phyloP scores from a whole-genome alignment of 2,113 vertebrate species.

The Mola mola region DNA sequence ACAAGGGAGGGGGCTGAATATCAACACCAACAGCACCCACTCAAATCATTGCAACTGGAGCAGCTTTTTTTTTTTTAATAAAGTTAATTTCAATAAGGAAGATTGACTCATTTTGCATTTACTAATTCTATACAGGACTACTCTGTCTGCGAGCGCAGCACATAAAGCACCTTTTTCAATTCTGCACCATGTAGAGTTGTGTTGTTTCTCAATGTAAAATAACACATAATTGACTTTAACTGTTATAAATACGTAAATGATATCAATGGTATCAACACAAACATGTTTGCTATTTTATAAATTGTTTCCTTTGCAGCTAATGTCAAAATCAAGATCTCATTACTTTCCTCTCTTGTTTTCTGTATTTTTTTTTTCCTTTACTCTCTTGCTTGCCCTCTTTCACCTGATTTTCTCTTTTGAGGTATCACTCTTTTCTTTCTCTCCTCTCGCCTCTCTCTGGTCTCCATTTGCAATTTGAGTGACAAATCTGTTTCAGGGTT shows the following conservation, averaged over 20 bases:
- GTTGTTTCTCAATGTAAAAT: conserved; percentile 14
- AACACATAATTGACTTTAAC: neutral
- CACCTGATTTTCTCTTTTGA: conserved; percentile 13
- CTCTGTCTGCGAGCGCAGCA: conserved; percentile 16
- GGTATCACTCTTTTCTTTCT: conserved; percentile 5
- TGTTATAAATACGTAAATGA: too few species aligned
- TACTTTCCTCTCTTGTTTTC: neutral
- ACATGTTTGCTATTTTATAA: too few species aligned
- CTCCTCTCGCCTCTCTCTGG: conserved; percentile 18
- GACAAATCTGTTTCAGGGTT: conserved; percentile 62
- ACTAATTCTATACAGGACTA: neutral
- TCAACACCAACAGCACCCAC: conserved; percentile 36
- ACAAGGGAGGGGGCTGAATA: conserved; percentile 43
- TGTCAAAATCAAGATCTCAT: conserved; percentile 10
- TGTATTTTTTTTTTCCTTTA: conserved; percentile 1
- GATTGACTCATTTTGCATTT: conserved; percentile 29
- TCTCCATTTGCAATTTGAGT: conserved; percentile 50
- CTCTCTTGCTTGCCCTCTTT: neutral
- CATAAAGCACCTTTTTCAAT: conserved; percentile 6
- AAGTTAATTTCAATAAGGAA: conserved; percentile 45
- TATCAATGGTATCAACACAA: conserved; percentile 16
- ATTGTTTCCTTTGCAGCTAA: neutral
- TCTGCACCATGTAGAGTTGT: conserved; percentile 1
- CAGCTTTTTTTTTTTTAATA: conserved; percentile 5
- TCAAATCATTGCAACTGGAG: conserved; percentile 17